These are phyloP conservation scores for Mesocentrotus franciscanus DNA, from an alignment of 53 echinoderm and acorn worm genomes.

Conservation along the genomic window DNA sequence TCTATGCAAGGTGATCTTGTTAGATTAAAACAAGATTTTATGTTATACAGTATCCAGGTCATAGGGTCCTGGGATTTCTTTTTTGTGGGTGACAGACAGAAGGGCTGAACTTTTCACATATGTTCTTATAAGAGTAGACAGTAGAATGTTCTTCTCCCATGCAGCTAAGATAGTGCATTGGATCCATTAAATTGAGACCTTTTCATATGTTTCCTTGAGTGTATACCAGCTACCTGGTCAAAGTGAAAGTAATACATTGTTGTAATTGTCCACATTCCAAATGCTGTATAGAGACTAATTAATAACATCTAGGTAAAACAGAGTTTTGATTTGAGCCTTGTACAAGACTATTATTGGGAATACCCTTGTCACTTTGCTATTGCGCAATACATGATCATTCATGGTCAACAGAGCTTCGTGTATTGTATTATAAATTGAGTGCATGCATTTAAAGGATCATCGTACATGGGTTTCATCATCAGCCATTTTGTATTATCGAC, in stretches of 20 bases:
- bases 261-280: neutral
- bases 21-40: neutral
- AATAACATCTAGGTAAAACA: no score
- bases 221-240: neutral
- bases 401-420: neutral
- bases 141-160: no score
- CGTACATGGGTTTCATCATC: neutral
- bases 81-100: neutral
- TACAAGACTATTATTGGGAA: slow-evolving; percentile 15
- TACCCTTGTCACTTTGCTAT: neutral
- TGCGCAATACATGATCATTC: neutral
- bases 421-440: neutral
- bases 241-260: neutral
- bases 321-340: neutral
- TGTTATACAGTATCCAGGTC: neutral
- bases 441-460: neutral
- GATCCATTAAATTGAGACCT: neutral
- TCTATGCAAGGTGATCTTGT: neutral
- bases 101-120: no score
- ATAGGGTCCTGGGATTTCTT: neutral
- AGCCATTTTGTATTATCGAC: no score
- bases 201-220: neutral
- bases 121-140: neutral
- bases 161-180: no score
- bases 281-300: neutral